These are phyloP conservation scores for Trematocara macrostoma DNA, from an alignment of 2,113 vertebrate species.

Conservation along the genomic window DNA sequence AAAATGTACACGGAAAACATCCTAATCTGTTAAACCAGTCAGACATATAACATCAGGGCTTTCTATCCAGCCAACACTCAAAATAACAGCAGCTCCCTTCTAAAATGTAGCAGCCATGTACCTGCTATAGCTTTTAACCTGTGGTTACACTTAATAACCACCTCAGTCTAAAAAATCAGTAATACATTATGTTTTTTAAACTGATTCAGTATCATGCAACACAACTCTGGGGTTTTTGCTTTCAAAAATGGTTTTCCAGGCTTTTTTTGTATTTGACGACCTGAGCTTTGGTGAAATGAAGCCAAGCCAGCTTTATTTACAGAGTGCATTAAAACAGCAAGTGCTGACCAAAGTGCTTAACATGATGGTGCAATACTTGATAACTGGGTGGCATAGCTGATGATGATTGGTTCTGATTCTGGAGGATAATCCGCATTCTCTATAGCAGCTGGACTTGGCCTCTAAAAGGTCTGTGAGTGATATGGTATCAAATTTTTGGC, in stretches of 20 bases:
- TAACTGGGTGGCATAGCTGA: background rate
- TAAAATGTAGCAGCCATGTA: background rate
- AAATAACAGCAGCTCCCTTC: background rate
- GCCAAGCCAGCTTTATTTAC: background rate
- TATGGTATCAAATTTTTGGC: background rate
- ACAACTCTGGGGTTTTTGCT: background rate
- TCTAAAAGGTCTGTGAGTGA: background rate
- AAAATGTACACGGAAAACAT: background rate
- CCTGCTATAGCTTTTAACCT: background rate
- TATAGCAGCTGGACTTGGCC: background rate
- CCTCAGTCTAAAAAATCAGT: background rate
- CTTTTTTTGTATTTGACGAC: background rate
- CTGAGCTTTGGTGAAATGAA: background rate
- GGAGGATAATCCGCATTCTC: background rate
- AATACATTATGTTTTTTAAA: background rate
- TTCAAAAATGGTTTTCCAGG: background rate
- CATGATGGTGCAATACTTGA: background rate
- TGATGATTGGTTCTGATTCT: background rate
- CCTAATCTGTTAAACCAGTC: background rate
- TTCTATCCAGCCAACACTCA: background rate
- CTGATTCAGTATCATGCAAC: rapidly evolving
- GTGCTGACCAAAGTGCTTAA: background rate
- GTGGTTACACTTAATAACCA: background rate
- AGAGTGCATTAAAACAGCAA: background rate
- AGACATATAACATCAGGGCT: background rate